Conservation (phyloP, 2,113 vertebrate species). For the Daboia siamensis region DNA sequence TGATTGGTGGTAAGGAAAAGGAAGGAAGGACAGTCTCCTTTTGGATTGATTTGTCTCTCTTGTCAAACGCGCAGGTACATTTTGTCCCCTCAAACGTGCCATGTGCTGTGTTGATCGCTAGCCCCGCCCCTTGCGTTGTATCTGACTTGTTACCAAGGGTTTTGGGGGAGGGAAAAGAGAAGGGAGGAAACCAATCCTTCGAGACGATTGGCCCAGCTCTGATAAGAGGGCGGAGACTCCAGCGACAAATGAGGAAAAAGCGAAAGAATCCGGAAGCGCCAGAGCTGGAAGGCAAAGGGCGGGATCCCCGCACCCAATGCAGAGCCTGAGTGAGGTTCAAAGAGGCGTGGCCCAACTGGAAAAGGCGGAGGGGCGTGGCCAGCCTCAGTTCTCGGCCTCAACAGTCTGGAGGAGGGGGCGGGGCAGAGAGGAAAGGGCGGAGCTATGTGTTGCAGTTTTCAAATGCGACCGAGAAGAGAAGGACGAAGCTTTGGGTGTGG, state of each 20-base stretch:
- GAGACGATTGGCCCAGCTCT: neutral
- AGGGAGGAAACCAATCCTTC: neutral
- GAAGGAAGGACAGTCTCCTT: neutral
- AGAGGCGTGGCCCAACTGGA: neutral
- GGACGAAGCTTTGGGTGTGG: neutral
- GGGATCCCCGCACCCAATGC: neutral
- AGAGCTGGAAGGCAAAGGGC: neutral
- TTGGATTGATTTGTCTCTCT: neutral
- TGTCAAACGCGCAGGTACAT: too few species aligned
- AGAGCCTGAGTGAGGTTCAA: neutral
- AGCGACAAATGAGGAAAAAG: neutral
- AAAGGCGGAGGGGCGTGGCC: neutral
- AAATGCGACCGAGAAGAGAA: neutral
- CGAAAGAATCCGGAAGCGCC: neutral
- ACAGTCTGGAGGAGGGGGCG: neutral
- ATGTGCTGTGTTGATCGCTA: neutral
- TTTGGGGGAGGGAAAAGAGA: neutral
- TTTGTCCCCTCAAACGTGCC: neutral
- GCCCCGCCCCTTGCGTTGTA: neutral
- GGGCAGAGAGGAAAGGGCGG: neutral
- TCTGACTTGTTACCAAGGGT: neutral
- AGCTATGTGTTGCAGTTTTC: neutral
- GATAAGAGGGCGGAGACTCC: neutral
- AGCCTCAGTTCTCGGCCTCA: fast-evolving
- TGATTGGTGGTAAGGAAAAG: neutral